phyloP scores from a whole-genome alignment of 2,113 vertebrate genomes.

The Glaucomys volans region DNA sequence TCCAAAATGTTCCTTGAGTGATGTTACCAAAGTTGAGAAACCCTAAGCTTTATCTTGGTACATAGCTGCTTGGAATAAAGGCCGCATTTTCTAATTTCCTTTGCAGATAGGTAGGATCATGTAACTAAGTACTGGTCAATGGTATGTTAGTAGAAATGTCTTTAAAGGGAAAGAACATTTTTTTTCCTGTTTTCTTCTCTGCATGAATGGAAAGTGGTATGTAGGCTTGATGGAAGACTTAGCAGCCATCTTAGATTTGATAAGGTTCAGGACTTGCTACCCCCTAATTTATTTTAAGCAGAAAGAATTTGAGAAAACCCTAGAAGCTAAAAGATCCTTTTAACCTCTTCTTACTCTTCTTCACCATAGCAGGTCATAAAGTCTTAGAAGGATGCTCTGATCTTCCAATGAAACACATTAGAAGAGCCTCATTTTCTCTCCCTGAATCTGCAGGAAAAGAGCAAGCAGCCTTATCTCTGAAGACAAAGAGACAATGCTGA shows the following conservation, averaged over 20 bases:
- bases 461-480: background rate
- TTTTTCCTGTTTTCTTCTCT: background rate
- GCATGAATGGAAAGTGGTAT: background rate
- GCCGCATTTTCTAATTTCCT: background rate
- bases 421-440: background rate
- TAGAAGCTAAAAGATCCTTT: background rate
- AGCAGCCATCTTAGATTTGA: background rate
- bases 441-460: background rate
- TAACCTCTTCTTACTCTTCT: background rate
- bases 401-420: background rate
- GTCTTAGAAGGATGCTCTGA: background rate
- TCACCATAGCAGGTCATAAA: background rate
- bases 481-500: background rate
- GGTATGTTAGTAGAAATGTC: background rate
- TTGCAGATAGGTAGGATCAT: background rate
- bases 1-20: background rate
- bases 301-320: background rate
- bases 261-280: background rate
- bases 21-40: background rate
- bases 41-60: background rate
- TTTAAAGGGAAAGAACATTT: background rate
- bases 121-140: no score
- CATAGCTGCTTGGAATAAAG: background rate
- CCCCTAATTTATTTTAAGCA: background rate
- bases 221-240: background rate